These are phyloP conservation scores for Drosophila meridionalis DNA, from an alignment of 2,888 invertebrate genomes.

Conservation along the genomic window DNA sequence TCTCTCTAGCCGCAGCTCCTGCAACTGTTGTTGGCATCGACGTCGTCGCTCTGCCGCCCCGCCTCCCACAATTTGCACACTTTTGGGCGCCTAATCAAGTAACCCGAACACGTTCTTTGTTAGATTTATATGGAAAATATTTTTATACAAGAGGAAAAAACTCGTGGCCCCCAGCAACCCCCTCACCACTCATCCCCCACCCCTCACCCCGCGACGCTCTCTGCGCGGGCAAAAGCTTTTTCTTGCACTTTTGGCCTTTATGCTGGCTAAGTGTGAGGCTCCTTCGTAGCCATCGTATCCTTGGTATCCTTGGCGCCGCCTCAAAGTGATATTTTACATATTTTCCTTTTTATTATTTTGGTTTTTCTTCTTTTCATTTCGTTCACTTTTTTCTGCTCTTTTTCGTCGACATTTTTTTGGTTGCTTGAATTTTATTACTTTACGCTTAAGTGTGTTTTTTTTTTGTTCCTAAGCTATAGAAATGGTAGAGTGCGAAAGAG, in stretches of 20 bases:
- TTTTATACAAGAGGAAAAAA: slow-evolving; percentile 72
- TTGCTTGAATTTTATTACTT: slow-evolving; percentile 80
- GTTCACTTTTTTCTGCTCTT: slow-evolving; percentile 38
- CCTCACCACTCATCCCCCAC: slow-evolving; percentile 14
- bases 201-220: slow-evolving; percentile 27
- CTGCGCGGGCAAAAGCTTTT: slow-evolving; percentile 60
- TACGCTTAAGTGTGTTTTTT: slow-evolving; percentile 75
- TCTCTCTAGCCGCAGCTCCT: slow-evolving; percentile 10
- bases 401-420: slow-evolving; percentile 69
- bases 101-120: slow-evolving; percentile 81
- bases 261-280: slow-evolving; percentile 44
- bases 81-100: slow-evolving; percentile 73
- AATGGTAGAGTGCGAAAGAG: slow-evolving; percentile 10
- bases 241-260: slow-evolving; percentile 65
- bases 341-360: slow-evolving; percentile 48
- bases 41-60: slow-evolving; percentile 26
- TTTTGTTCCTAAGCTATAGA: slow-evolving; percentile 14
- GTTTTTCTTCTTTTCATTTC: slow-evolving; percentile 30
- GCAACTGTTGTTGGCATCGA: slow-evolving; percentile 43
- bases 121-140: slow-evolving; percentile 83
- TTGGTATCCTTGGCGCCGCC: slow-evolving; percentile 39
- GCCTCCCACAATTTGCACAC: slow-evolving; percentile 52
- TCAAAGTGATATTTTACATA: slow-evolving; percentile 80
- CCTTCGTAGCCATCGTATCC: slow-evolving; percentile 35
- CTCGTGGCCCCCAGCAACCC: slow-evolving; percentile 17